Conservation (phyloP, 1,140 invertebrate genomes). For the Leptinotarsa lineolata region DNA sequence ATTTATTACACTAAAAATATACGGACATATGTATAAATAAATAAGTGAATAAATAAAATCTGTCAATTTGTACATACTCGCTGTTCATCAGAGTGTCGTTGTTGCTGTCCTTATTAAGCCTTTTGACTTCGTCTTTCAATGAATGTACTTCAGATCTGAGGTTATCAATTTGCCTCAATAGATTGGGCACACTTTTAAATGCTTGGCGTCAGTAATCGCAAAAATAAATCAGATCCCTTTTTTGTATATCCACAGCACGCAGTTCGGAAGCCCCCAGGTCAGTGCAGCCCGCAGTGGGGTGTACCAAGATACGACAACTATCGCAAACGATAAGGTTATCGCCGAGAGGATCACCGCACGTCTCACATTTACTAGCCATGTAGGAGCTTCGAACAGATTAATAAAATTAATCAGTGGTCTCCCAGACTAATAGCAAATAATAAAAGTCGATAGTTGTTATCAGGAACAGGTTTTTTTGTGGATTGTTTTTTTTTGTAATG, state of each 20-base stretch:
- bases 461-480: neutral
- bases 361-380: constrained; percentile 8
- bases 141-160: neutral
- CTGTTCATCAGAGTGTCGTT: neutral
- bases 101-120: neutral
- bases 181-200: neutral
- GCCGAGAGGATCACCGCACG: neutral
- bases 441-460: constrained; percentile 4
- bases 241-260: neutral
- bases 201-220: neutral
- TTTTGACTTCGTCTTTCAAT: constrained; percentile 6
- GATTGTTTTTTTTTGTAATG: neutral
- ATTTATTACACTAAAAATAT: too few species aligned
- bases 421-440: constrained; percentile 13
- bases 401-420: neutral
- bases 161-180: neutral
- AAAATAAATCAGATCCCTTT: neutral
- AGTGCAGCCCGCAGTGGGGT: constrained; percentile 4
- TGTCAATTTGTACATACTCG: too few species aligned
- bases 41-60: too few species aligned
- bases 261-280: neutral
- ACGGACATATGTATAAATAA: too few species aligned
- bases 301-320: neutral
- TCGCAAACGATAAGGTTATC: neutral
- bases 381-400: neutral